These are phyloP conservation scores for Calliopsis andreniformis DNA, from an alignment of 1,140 invertebrate species.

Conservation along the genomic window DNA sequence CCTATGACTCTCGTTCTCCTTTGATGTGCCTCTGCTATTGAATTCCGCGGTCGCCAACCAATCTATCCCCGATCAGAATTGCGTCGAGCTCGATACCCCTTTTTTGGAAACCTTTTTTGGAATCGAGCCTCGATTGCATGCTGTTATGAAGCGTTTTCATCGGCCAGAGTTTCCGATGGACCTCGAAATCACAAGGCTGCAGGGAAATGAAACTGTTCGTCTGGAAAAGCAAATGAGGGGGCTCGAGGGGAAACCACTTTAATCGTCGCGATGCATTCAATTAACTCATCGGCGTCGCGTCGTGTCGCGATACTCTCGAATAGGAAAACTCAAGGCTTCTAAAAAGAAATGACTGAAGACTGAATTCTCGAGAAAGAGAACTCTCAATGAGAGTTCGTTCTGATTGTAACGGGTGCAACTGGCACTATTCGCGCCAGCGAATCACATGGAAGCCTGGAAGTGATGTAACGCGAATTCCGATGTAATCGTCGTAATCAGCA, in stretches of 20 bases:
- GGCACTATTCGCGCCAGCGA: background rate
- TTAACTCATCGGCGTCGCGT: too few relatives aligned
- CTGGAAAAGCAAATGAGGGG: too few relatives aligned
- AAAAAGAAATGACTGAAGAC: too few relatives aligned
- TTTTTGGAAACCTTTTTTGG: background rate
- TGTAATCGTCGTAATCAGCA: background rate
- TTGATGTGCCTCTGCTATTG: conserved; percentile 22
- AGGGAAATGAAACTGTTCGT: background rate
- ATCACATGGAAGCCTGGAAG: conserved; percentile 21
- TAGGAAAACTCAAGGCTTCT: too few relatives aligned
- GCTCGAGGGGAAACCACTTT: too few relatives aligned
- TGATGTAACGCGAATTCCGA: conserved; percentile 24
- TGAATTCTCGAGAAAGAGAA: too few relatives aligned
- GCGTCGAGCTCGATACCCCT: background rate
- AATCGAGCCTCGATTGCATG: background rate
- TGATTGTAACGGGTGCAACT: too few relatives aligned
- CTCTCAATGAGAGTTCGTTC: too few relatives aligned
- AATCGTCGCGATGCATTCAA: too few relatives aligned
- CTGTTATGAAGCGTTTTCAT: background rate
- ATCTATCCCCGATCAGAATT: conserved; percentile 7
- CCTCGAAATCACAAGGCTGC: background rate
- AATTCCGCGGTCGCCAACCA: conserved; percentile 1
- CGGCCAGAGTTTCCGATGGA: too few relatives aligned
- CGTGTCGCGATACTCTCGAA: too few relatives aligned
- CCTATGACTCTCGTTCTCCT: background rate